Conservation (phyloP, 2,113 vertebrate species). For the Leptocoma aspasia region DNA sequence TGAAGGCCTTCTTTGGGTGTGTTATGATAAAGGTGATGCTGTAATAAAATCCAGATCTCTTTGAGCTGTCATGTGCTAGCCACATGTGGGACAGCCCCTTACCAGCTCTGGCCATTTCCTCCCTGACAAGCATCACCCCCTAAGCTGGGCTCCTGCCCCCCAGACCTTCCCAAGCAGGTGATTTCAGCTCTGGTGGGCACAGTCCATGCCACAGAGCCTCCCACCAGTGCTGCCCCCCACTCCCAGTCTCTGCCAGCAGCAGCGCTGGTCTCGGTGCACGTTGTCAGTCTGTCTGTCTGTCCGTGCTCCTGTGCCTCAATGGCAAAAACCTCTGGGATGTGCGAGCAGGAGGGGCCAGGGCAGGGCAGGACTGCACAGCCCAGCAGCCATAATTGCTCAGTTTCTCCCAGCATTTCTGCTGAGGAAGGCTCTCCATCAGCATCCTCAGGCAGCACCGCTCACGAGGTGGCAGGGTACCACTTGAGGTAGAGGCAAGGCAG, state of each 20-base stretch:
- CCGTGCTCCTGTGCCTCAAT: accelerated
- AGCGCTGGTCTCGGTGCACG: background rate
- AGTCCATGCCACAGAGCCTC: accelerated
- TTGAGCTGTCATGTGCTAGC: background rate
- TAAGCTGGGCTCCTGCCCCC: accelerated
- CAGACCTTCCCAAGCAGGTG: accelerated
- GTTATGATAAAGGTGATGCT: background rate
- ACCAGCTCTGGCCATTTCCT: background rate
- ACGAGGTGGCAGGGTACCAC: too few relatives aligned
- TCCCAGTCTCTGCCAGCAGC: background rate
- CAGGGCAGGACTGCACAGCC: background rate
- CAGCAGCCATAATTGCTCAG: accelerated
- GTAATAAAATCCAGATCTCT: background rate
- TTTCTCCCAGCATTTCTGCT: background rate
- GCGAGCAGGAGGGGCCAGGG: accelerated
- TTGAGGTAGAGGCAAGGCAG: too few relatives aligned
- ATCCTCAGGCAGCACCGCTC: background rate
- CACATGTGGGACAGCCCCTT: accelerated
- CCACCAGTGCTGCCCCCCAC: accelerated
- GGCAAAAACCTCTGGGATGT: background rate
- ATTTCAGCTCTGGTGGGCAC: accelerated
- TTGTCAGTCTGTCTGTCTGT: background rate
- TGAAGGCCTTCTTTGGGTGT: background rate
- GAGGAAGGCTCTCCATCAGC: background rate
- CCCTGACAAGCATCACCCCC: background rate